Percentiles rank a stretch among this genome's conserved stretches.
These are phyloP conservation scores for Cotesia congregata DNA, from an alignment of 2,888 invertebrate species.

Conservation along the genomic window DNA sequence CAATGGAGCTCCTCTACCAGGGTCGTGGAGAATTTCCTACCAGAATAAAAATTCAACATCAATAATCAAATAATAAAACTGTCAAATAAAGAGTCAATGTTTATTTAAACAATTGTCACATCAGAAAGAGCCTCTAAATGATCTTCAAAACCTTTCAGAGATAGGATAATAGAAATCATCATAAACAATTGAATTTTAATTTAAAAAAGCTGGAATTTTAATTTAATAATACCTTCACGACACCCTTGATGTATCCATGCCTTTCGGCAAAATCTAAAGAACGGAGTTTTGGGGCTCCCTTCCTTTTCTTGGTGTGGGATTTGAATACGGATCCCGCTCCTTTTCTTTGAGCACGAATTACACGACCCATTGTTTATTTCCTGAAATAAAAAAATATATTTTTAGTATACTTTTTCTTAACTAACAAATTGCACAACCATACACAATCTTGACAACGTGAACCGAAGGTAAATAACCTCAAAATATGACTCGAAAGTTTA, in stretches of 20 bases:
- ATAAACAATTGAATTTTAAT: slow-evolving; percentile 35
- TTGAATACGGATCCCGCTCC: slow-evolving; percentile 99
- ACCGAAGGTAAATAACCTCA: slow-evolving; percentile 52
- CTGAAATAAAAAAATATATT: slow-evolving; percentile 28
- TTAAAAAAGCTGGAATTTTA: not conserved
- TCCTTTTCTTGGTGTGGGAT: slow-evolving; percentile 98
- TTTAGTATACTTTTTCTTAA: not conserved
- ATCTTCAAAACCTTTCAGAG: slow-evolving; percentile 54
- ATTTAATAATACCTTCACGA: slow-evolving; percentile 82
- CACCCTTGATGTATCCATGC: slow-evolving; percentile 99
- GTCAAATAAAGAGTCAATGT: not conserved
- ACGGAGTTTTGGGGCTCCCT: slow-evolving; percentile 97
- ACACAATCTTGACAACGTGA: not conserved
- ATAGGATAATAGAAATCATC: slow-evolving; percentile 59
- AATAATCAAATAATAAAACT: not conserved
- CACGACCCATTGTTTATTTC: slow-evolving; percentile 90
- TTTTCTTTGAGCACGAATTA: slow-evolving; percentile 99
- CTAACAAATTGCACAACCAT: not conserved
- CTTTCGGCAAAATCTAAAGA: slow-evolving; percentile 97
- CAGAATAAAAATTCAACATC: slow-evolving; percentile 29
- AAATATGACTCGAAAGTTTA: slow-evolving; percentile 28
- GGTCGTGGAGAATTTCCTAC: slow-evolving; percentile 97
- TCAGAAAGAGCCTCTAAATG: slow-evolving; percentile 65
- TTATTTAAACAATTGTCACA: not conserved
- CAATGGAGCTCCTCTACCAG: slow-evolving; percentile 98